These are phyloP conservation scores for Delphinus delphis DNA, from an alignment of 2,113 vertebrate genomes.

Conservation along the genomic window DNA sequence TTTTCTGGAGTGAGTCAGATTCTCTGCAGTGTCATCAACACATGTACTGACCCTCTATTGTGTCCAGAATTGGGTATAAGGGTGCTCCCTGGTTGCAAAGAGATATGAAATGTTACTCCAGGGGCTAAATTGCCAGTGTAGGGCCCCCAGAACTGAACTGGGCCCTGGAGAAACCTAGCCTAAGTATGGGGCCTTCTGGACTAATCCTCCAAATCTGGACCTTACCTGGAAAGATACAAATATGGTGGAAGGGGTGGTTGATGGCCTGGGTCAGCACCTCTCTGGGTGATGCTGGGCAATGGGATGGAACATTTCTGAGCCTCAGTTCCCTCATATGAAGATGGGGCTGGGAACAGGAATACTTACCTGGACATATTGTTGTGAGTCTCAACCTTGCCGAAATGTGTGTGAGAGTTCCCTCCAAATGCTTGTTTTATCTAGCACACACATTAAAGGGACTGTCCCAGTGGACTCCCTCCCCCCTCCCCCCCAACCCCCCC, in stretches of 20 bases:
- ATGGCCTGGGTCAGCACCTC: neutral
- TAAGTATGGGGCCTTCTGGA: neutral
- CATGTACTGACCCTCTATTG: neutral
- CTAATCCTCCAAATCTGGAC: neutral
- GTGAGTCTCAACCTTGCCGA: neutral
- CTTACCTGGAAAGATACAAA: neutral
- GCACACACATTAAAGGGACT: rapidly evolving
- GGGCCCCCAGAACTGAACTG: neutral
- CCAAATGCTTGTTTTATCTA: rapidly evolving
- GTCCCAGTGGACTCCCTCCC: neutral
- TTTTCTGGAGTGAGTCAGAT: neutral
- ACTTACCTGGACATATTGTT: rapidly evolving
- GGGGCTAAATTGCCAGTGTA: neutral
- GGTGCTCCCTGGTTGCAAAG: neutral
- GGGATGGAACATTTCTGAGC: rapidly evolving
- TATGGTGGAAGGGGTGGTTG: too few relatives aligned
- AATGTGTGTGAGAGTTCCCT: neutral
- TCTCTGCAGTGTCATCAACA: neutral
- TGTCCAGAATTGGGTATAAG: neutral
- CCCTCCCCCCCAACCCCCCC: too few relatives aligned
- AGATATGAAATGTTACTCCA: neutral
- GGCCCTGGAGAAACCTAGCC: neutral
- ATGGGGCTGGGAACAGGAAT: neutral
- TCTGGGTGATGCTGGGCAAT: neutral
- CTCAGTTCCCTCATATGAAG: neutral